Percentiles rank a stretch among this genome's conserved stretches.
phyloP scores from a whole-genome alignment of 1,140 invertebrate genomes.

The Eurosta solidaginis region DNA sequence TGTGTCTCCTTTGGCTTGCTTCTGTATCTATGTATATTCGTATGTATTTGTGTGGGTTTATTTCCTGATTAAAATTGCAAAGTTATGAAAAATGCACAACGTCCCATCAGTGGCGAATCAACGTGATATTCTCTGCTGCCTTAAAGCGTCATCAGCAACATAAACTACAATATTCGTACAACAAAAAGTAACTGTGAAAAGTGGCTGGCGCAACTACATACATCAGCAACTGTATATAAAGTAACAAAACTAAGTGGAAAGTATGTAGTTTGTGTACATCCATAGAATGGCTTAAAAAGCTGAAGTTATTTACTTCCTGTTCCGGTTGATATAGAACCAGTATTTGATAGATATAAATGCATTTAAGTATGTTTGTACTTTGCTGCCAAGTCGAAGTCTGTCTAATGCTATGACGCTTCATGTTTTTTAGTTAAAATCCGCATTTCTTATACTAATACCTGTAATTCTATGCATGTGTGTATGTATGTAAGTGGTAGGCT shows the following conservation, averaged over 20 bases:
- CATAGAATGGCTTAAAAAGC: slow-evolving; percentile 41
- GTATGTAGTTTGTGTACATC: slow-evolving; percentile 27
- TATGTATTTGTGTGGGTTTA: slow-evolving; percentile 39
- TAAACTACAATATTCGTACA: slow-evolving; percentile 24
- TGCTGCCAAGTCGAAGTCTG: background rate
- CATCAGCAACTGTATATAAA: no score
- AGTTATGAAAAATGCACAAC: slow-evolving; percentile 53
- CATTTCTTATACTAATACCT: no score
- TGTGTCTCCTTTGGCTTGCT: no score
- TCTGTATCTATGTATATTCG: background rate
- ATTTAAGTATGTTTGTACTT: background rate
- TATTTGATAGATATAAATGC: background rate
- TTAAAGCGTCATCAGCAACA: background rate
- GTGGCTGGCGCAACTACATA: no score
- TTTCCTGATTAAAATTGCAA: slow-evolving; percentile 44
- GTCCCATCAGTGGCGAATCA: slow-evolving; percentile 44
- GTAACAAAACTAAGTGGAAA: background rate
- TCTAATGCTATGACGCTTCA: background rate
- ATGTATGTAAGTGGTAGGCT: no score
- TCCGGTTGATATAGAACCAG: background rate
- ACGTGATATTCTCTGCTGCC: background rate
- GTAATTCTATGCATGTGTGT: no score
- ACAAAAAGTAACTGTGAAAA: background rate
- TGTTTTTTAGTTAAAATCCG: no score
- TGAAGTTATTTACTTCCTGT: slow-evolving; percentile 11